phyloP scores from a whole-genome alignment of 2,888 invertebrate species.

The Lycaena phlaeas region DNA sequence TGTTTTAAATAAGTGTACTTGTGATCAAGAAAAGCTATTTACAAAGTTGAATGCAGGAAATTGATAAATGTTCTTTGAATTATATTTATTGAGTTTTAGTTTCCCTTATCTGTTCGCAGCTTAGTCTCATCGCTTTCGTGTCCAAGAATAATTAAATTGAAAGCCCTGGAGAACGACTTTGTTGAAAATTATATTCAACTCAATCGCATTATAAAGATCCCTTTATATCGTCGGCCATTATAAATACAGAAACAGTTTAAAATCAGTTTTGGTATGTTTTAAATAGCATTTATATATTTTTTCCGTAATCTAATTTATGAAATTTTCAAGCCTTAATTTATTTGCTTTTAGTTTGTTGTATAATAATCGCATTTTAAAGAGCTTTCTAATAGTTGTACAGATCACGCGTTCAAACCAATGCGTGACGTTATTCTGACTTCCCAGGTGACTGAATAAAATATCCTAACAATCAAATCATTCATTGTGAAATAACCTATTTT shows the following conservation, averaged over 20 bases:
- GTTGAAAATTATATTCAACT: constrained; percentile 63
- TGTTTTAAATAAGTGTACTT: constrained; percentile 12
- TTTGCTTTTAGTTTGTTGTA: no score
- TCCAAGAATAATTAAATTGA: constrained; percentile 64
- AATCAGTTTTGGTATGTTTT: constrained; percentile 4
- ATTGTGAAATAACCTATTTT: no score
- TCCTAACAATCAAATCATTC: no score
- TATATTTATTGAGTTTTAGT: constrained; percentile 23
- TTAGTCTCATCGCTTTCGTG: constrained; percentile 45
- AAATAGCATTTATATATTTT: neutral
- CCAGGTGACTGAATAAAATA: no score
- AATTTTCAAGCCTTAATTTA: no score
- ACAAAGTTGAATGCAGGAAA: neutral
- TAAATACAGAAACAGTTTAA: constrained; percentile 13
- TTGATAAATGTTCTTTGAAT: neutral
- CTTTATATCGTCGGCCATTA: constrained; percentile 32
- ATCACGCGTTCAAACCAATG: no score
- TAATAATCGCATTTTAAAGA: no score
- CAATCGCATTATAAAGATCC: constrained; percentile 65
- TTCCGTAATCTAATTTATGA: neutral
- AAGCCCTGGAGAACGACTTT: constrained; percentile 48
- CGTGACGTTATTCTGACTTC: no score
- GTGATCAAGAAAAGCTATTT: neutral
- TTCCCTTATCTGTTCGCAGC: constrained; percentile 17
- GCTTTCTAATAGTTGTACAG: no score